Percentiles rank a stretch among this genome's conserved stretches.
phyloP scores from a whole-genome alignment of 2,797 vertebrate genomes.

The Taenioides sp. region DNA sequence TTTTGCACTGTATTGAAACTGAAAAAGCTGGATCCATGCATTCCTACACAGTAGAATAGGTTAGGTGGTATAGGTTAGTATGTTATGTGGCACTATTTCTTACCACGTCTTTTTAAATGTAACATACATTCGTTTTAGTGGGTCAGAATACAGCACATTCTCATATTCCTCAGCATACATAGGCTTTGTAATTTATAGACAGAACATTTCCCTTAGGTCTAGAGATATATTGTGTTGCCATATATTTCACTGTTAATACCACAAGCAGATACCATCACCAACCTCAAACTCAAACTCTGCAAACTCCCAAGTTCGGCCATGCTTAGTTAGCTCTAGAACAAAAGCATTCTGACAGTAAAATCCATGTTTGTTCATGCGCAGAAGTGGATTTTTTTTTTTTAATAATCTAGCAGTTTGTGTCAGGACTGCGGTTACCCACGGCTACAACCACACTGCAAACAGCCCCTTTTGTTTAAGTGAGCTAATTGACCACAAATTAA shows the following conservation, averaged over 20 bases:
- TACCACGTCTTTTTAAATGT: too few relatives aligned
- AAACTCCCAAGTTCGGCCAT: constrained; percentile 5
- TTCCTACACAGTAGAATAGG: too few relatives aligned
- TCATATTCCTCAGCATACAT: too few relatives aligned
- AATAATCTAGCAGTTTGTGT: not conserved
- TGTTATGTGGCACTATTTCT: too few relatives aligned
- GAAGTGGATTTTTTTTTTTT: constrained; percentile 2
- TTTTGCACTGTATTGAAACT: too few relatives aligned
- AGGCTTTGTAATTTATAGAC: constrained; percentile 1
- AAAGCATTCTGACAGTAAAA: constrained; percentile 14
- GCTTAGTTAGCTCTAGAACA: constrained; percentile 20
- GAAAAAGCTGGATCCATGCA: too few relatives aligned
- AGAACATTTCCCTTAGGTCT: not conserved
- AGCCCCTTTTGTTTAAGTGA: constrained; percentile 20
- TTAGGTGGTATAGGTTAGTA: too few relatives aligned
- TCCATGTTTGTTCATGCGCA: constrained; percentile 9
- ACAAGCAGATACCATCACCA: not conserved
- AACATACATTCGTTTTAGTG: too few relatives aligned
- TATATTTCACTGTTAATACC: not conserved
- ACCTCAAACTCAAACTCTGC: constrained; percentile 22
- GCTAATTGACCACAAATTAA: constrained; percentile 47
- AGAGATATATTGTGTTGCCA: not conserved
- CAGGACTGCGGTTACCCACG: constrained; percentile 6
- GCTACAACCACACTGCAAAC: constrained; percentile 30
- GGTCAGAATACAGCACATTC: too few relatives aligned